Conservation (phyloP, 2,113 vertebrate species). For the Corythornis madagascariensis region DNA sequence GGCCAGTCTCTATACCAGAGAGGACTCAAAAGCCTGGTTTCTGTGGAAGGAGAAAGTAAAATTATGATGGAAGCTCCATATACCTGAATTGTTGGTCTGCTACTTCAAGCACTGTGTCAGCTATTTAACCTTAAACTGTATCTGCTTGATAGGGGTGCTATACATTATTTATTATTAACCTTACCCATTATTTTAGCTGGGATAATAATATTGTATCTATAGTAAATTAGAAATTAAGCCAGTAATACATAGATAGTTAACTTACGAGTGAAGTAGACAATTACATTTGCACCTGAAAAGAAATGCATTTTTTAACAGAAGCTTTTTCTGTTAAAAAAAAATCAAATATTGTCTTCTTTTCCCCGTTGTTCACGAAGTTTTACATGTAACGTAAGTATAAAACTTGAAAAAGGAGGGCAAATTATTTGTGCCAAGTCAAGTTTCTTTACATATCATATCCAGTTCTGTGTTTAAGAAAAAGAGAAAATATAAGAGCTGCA, state of each 20-base stretch:
- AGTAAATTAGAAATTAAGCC: neutral
- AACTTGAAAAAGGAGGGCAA: neutral
- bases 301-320: neutral
- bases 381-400: neutral
- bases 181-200: neutral
- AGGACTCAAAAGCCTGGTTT: neutral
- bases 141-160: neutral
- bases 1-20: neutral
- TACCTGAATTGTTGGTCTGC: neutral
- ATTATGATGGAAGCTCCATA: neutral
- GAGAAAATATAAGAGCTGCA: neutral
- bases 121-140: neutral
- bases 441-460: neutral
- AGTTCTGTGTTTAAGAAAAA: neutral
- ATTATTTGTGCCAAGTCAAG: neutral
- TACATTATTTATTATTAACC: neutral
- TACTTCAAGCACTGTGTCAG: neutral
- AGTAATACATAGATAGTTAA: neutral
- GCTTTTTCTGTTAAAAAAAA: neutral
- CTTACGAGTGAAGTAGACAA: neutral
- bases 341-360: neutral
- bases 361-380: neutral
- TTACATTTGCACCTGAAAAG: neutral
- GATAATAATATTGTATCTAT: neutral
- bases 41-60: neutral